Evolutionary conservation across 2,888 invertebrate species (phyloP), one percentile per base, ranked within the genome.

Genomic region (Gisinianus flammeolus): DNA sequence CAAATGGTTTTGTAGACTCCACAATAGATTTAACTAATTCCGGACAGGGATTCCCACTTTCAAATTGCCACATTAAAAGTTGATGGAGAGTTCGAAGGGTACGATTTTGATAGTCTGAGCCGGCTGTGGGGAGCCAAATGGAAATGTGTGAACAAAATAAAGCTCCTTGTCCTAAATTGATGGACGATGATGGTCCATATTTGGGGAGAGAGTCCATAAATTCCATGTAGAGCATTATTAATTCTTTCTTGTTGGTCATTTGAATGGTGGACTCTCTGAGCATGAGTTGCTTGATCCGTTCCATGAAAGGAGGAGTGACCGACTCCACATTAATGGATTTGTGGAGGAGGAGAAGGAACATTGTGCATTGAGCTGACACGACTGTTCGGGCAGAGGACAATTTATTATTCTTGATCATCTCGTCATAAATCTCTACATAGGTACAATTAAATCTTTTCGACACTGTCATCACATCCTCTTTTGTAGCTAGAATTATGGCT

Each of bases 181-280:
- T 22, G 5, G 54, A 44, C 0, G 2, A 35, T 16, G 54, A 26
- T n/a, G 30, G 24, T 54, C 52, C 26, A 26, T 2, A 56, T 19
- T 76, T 79, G 12, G 82, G 79, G 26, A 82, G 54, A 22, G 33
- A 10, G 30, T 79, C 79, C 0, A 83, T 58, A 5, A 82, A 77
- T 52, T 83, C 80, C 10, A 83, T 56, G 64, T 84, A 84, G 19
- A 80, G 71, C 83, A 82, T 83, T 0, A 80, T 67, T 0, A 81
- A 28, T 0, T 83, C 84, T 54, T 82, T 79, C 26, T 78, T 74
- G 16, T 66, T 78, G 22, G 66, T 26, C 6, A 33, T 64, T 22
- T 58, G 54, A 6, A 54, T 31, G 12, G 58, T 3, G 16, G 69
- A 64, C 22, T 70, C 70, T 19, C 22, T 30, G 19, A 69, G 22